A percentile compares a stretch with the other conserved stretches of the same genome.
These are phyloP conservation scores for Sminthurides aquaticus DNA, from an alignment of 2,888 invertebrate genomes.

Conservation along the genomic window DNA sequence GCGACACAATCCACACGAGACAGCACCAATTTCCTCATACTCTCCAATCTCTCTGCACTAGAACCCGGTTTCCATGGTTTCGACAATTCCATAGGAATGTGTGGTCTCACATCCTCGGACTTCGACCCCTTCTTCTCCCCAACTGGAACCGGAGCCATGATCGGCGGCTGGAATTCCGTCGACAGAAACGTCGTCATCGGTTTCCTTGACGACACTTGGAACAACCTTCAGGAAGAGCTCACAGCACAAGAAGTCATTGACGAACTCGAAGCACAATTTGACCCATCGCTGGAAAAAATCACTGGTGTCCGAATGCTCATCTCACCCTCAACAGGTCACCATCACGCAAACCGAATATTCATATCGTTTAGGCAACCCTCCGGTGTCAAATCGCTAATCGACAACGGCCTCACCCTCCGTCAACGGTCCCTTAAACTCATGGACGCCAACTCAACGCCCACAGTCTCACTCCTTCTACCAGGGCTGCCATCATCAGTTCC, in stretches of 20 bases:
- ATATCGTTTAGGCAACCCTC: conserved; percentile 45
- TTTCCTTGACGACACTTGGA: conserved; percentile 36
- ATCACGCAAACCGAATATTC: conserved; percentile 44
- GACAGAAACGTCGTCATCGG: conserved; percentile 37
- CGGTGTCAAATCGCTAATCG: conserved; percentile 44
- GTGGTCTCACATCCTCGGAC: background rate
- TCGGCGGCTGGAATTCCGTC: conserved; percentile 33
- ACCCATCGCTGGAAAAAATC: conserved; percentile 44
- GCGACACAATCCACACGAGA: background rate
- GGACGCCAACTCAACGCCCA: conserved; percentile 23
- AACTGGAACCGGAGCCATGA: background rate
- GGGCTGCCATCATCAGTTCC: conserved; percentile 30
- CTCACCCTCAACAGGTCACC: background rate
- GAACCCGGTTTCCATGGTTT: conserved; percentile 19
- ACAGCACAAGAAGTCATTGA: conserved; percentile 47
- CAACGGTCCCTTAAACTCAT: conserved; percentile 25
- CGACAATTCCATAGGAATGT: conserved; percentile 20
- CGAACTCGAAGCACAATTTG: conserved; percentile 45
- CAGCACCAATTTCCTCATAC: background rate
- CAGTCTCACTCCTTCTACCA: conserved; percentile 24
- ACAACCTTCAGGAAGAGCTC: conserved; percentile 41
- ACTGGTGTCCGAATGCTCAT: conserved; percentile 45
- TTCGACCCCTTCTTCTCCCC: background rate
- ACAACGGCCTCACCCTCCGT: conserved; percentile 43
- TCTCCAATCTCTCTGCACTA: background rate